Base-by-base conservation (phyloP, 2,888 invertebrate species). In the Autographa gamma region DNA sequence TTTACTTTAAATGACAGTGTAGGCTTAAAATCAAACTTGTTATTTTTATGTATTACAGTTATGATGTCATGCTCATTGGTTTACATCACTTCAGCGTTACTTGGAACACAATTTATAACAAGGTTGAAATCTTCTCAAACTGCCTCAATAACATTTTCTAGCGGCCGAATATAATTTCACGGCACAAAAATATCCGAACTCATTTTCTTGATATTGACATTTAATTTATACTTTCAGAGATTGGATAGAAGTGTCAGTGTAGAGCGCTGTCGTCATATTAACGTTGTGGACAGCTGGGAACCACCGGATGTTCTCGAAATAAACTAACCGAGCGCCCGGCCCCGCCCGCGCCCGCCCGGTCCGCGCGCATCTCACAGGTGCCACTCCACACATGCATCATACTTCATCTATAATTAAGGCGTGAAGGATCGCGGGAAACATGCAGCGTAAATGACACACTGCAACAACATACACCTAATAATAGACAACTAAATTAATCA, bases 231-330 rank as follows among this genome's bases (percentile, higher is more conserved):
- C 88, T 88, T 88, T 85, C 82, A 80, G 88, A 90, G 89, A 91
- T 89, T 88, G 90, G 89, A 83, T 82, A 80, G 86, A 91, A 91
- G 90, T 93, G 93, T 88, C 91, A 89, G 88, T 83, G 86, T 85
- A 84, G 82, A 80, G 87, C 86, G 88, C 89, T 91, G 93, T 93
- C 93, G 87, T 91, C 93, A 91, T 93, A 92, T 93, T 92, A 93
- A 93, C 92, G 89, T 81, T 83, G 87, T 76, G 92, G 93, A 92
- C 95, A 94, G 94, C 93, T 93, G 94, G 89, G 82, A 87, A 79
- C 85, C 88, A 86, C 90, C 94, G 95, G 95, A 95, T 93, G 93
- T 89, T 88, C 92, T 90, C 89, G 89, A 93, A 95, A 95, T 95
- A 95, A 89, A 88, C 89, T 84, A 87, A 84, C 87, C 84, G 84